Evolutionary conservation across 37 sponge, comb jelly and placozoan genomes (phyloP).

Genomic region (Theonella swinhoei): DNA sequence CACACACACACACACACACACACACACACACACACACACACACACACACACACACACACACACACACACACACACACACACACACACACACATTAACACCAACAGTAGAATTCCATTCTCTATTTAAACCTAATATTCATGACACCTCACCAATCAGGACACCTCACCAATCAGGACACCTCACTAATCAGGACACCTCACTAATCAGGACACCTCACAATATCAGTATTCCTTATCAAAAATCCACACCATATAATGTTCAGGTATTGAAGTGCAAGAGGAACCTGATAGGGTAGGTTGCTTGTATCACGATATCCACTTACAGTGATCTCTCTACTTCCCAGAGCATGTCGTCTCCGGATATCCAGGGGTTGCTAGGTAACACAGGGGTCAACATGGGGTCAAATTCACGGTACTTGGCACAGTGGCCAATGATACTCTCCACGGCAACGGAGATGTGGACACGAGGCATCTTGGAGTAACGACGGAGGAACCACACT

Average conservation of each 20-base stretch:
- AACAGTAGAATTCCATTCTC: no score
- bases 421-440: conserved; percentile 42
- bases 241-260: no score
- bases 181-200: no score
- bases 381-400: conserved; percentile 50
- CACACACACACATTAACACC: no score
- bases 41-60: neutral
- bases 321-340: conserved; percentile 55
- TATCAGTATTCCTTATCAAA: no score
- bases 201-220: no score
- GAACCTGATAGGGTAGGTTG: no score
- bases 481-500: neutral
- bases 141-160: no score
- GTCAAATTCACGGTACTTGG: conserved; percentile 61
- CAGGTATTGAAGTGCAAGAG: no score
- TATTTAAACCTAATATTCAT: no score
- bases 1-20: neutral
- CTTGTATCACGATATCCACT: no score
- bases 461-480: neutral
- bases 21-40: neutral
- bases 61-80: neutral
- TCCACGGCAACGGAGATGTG: conserved; percentile 58
- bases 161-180: no score
- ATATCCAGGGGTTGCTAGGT: conserved; percentile 73
- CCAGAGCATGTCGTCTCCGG: conserved; percentile 57